Evolutionary conservation across 2,113 vertebrate species (phyloP).

Genomic region (Etheostoma spectabile): DNA sequence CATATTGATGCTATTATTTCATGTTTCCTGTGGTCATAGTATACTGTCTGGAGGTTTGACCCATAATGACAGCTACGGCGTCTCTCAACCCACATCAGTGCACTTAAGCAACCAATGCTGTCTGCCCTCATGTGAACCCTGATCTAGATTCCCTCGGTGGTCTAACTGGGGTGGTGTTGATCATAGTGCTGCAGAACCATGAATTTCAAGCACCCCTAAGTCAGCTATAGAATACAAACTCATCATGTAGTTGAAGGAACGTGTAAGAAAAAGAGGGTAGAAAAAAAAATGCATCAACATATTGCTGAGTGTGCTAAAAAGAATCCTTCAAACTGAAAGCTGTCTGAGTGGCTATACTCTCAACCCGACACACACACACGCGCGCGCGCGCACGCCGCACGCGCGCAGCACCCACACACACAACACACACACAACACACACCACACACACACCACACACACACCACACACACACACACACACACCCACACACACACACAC

Average conservation of each 20-base stretch:
- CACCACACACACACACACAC: slow-evolving; percentile 13
- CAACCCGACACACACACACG: slow-evolving; percentile 10
- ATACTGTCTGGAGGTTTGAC: slow-evolving; percentile 40
- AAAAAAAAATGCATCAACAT: slow-evolving; percentile 60
- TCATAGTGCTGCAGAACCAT: slow-evolving; percentile 46
- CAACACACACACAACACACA: slow-evolving; percentile 1
- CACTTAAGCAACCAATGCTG: slow-evolving; percentile 48
- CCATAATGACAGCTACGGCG: slow-evolving; percentile 53
- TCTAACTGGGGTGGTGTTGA: slow-evolving; percentile 42
- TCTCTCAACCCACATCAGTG: slow-evolving; percentile 62
- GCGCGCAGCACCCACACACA: too few species aligned
- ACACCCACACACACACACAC: slow-evolving; percentile 9
- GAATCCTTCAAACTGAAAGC: slow-evolving; percentile 69
- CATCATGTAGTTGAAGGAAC: slow-evolving; percentile 50
- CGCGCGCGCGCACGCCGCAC: too few species aligned
- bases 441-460: background rate
- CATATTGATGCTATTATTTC: slow-evolving; percentile 57
- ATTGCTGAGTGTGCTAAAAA: slow-evolving; percentile 73
- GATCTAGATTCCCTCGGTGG: slow-evolving; percentile 50
- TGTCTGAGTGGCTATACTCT: slow-evolving; percentile 53
- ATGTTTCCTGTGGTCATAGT: slow-evolving; percentile 53
- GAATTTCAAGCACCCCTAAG: slow-evolving; percentile 62
- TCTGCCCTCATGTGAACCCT: slow-evolving; percentile 60
- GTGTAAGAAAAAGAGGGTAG: background rate
- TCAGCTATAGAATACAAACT: slow-evolving; percentile 65